These are phyloP conservation scores for Spilarctia lutea DNA, from an alignment of 2,888 invertebrate genomes.

Conservation along the genomic window DNA sequence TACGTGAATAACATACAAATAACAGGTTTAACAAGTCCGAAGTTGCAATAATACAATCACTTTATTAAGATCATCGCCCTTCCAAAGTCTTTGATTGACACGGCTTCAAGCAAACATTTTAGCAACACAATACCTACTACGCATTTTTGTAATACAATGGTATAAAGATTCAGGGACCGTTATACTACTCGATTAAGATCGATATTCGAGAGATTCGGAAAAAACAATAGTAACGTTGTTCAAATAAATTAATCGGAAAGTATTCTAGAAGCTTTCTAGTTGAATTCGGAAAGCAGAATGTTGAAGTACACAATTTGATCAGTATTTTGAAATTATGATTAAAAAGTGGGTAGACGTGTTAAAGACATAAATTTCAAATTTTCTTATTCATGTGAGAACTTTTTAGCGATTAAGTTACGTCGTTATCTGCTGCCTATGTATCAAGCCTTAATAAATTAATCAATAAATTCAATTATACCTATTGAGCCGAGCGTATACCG, in stretches of 20 bases:
- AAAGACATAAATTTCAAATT: neutral
- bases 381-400: neutral
- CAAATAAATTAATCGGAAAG: conserved; percentile 54
- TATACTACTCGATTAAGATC: conserved; percentile 70
- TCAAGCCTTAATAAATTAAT: neutral
- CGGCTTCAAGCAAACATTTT: conserved; percentile 53
- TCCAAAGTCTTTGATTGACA: conserved; percentile 61
- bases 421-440: neutral
- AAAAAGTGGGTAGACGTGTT: neutral
- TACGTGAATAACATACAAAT: conserved; percentile 40
- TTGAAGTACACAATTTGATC: neutral
- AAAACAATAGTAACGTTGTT: conserved; percentile 69
- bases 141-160: conserved; percentile 37
- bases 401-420: neutral
- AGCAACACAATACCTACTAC: conserved; percentile 32
- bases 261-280: conserved; percentile 60
- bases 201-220: conserved; percentile 70
- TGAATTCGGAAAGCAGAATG: conserved; percentile 25
- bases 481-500: neutral
- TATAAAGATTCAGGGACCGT: conserved; percentile 63
- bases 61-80: conserved; percentile 63
- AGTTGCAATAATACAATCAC: conserved; percentile 58
- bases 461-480: neutral
- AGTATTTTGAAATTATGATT: neutral
- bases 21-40: conserved; percentile 60